Evolutionary conservation across 2,888 invertebrate species (phyloP), one percentile per base, ranked within the genome.

Genomic region (Cantharis lateralis): DNA sequence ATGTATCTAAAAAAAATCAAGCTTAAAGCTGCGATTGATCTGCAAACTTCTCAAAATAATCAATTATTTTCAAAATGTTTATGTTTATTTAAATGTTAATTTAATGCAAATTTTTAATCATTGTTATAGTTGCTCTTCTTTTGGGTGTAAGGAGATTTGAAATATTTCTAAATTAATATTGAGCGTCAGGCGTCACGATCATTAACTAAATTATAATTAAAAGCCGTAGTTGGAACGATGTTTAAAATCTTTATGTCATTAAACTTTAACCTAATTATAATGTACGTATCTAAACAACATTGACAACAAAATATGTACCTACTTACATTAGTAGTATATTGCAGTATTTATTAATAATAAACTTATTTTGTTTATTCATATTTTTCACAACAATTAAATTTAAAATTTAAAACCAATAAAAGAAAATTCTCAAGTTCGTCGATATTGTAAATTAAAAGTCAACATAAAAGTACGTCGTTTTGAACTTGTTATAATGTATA

Each of bases 231-330:
- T 20, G 18, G 64, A 24, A 20, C 18, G 24, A 66, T 66, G 5
- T 66, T 66, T 66, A 20, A 66, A 20, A 18, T 66, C 64, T 15
- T 20, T 20, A 66, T 66, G 64, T 66, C 64, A 66, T 20, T 66
- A 66, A 66, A 66, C 64, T 66, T 20, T 66, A 66, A 66, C 64
- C 64, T 66, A 66, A 66, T 66, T 66, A 66, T 20, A 15, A 20
- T 15, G 1, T 11, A 66, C n/a, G 48, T n/a, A 66, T 20, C 20
- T 66, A 66, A 66, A 66, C 16, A 20, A 13, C 3, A n/a, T 15
- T n/a, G 10, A 20, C 15, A 66, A 66, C n/a, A 48, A n/a, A 13
- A 24, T 1, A 24, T 24, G 24, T 66, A 66, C 64, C 24, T 66
- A 66, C 64, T 20, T n/a, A 66, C 16, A 66, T 18, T 10, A 66